Evolutionary conservation across 2,797 vertebrate species (phyloP).

Genomic region (Cyprinodon diabolis): DNA sequence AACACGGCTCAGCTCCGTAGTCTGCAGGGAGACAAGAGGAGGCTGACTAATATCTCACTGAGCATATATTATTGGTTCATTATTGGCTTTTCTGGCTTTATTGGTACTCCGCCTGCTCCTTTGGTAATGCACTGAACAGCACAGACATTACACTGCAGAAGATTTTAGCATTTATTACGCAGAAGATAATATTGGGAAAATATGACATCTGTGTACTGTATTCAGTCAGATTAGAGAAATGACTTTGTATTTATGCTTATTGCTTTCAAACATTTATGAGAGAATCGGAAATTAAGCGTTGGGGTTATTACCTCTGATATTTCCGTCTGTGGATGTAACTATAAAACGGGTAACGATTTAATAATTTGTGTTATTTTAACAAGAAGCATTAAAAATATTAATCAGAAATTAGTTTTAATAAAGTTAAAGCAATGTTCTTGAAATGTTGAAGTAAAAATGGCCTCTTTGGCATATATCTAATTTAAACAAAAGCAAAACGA

Average conservation of each 20-base stretch:
- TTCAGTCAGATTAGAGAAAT: neutral
- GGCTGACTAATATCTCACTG: slow-evolving; percentile 51
- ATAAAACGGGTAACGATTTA: slow-evolving; percentile 3
- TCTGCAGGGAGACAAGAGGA: slow-evolving; percentile 57
- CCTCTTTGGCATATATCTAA: neutral
- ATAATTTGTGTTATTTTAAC: neutral
- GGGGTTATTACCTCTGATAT: slow-evolving; percentile 42
- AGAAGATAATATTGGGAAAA: slow-evolving; percentile 38
- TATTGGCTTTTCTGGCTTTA: slow-evolving; percentile 62
- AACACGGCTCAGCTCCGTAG: slow-evolving; percentile 25
- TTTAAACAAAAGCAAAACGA: neutral
- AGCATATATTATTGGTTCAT: slow-evolving; percentile 61
- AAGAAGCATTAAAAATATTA: neutral
- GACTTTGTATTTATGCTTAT: slow-evolving; percentile 16
- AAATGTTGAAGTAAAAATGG: neutral
- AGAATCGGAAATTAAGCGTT: slow-evolving; percentile 30
- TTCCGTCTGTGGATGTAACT: slow-evolving; percentile 24
- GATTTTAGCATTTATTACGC: slow-evolving; percentile 45
- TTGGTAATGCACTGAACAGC: slow-evolving; percentile 40
- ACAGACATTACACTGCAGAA: slow-evolving; percentile 47
- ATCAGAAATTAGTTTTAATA: too few relatives aligned
- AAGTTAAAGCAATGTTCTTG: neutral
- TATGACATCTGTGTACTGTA: slow-evolving; percentile 32
- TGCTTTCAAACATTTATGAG: slow-evolving; percentile 43
- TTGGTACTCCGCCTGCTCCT: slow-evolving; percentile 55